Evolutionary conservation across 2,797 vertebrate genomes (phyloP).

Genomic region (Micropoecilia bifurca): DNA sequence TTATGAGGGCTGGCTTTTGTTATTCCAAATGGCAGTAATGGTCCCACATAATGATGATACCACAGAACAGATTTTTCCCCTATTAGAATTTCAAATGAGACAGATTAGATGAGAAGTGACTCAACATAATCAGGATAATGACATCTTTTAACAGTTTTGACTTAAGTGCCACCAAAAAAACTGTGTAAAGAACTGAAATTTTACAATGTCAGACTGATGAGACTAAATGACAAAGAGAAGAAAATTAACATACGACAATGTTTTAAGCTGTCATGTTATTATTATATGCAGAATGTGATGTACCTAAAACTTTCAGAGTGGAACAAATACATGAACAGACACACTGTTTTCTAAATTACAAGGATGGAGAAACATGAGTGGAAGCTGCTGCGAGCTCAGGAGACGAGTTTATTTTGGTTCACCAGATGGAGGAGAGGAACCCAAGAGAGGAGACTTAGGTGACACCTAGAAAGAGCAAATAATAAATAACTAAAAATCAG

Average conservation of each 20-base stretch:
- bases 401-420: conserved; percentile 71
- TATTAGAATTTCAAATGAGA: conserved; percentile 30
- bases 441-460: conserved; percentile 82
- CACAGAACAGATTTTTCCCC: conserved; percentile 29
- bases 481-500: neutral
- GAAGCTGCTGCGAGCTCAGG: conserved; percentile 26
- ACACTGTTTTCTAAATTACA: conserved; percentile 36
- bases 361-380: conserved; percentile 36
- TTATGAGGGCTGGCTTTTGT: conserved; percentile 52
- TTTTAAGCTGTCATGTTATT: conserved; percentile 41
- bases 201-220: conserved; percentile 15
- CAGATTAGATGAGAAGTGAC: conserved; percentile 28
- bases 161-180: conserved; percentile 35
- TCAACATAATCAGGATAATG: conserved; percentile 24
- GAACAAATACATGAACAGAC: conserved; percentile 37
- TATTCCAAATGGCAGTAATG: conserved; percentile 58
- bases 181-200: conserved; percentile 34
- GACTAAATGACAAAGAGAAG: conserved; percentile 20
- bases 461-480: conserved; percentile 72
- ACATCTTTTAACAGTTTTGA: conserved; percentile 40
- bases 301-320: conserved; percentile 44
- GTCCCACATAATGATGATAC: conserved; percentile 38
- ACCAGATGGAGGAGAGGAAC: conserved; percentile 76
- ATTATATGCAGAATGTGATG: conserved; percentile 40
- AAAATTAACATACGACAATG: conserved; percentile 40